Conservation (phyloP, 2,113 vertebrate genomes). For the Eonycteris spelaea region DNA sequence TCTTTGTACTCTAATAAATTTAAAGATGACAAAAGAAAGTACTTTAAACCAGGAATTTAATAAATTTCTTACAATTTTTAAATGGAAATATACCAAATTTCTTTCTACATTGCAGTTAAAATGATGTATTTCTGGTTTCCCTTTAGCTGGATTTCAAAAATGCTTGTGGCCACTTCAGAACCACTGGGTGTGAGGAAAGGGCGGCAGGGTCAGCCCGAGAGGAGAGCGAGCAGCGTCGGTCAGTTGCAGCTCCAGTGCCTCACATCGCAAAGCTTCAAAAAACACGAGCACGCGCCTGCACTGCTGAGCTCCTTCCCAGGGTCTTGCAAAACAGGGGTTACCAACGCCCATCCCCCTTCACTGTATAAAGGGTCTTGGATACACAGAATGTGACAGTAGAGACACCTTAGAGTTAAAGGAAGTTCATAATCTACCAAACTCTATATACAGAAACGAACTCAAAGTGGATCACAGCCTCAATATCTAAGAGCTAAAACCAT, state of each 20-base stretch:
- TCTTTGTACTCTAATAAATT: not conserved
- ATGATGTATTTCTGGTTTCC: not conserved
- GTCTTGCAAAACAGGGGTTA: not conserved
- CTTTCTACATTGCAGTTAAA: not conserved
- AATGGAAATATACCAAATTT: not conserved
- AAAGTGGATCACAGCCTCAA: not conserved
- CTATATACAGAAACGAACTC: not conserved
- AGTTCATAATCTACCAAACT: not conserved
- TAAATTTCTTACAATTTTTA: not conserved
- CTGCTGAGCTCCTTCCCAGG: not conserved
- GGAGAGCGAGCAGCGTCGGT: not conserved
- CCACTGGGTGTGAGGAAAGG: too few relatives aligned
- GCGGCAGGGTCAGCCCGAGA: accelerated
- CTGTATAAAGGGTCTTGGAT: not conserved
- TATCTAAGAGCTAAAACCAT: not conserved
- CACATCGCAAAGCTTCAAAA: not conserved
- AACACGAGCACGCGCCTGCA: not conserved
- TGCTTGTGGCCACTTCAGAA: not conserved
- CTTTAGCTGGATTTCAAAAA: not conserved
- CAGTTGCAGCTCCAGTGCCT: not conserved
- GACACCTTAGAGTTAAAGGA: not conserved
- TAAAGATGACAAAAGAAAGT: not conserved
- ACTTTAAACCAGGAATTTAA: not conserved
- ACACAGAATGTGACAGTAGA: not conserved
- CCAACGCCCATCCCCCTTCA: not conserved